These are phyloP conservation scores for Isoperla grammatica DNA, from an alignment of 2,888 invertebrate genomes.

Conservation along the genomic window DNA sequence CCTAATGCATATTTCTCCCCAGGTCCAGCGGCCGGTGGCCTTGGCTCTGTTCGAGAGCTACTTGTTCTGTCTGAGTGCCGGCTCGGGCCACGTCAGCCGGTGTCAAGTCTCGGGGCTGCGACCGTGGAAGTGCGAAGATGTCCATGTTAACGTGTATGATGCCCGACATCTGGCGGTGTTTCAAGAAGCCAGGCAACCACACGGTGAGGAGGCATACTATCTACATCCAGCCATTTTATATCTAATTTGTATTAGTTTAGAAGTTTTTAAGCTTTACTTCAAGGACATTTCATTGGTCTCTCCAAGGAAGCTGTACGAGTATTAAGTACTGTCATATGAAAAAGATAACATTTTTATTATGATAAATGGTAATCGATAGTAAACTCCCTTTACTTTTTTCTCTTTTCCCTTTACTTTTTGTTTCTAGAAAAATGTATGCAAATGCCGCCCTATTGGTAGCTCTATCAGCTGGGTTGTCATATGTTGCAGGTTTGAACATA, in stretches of 20 bases:
- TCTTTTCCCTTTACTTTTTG: not conserved
- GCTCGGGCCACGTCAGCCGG: slow-evolving; percentile 51
- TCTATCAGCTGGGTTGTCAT: not conserved
- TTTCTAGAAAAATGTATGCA: too few species aligned
- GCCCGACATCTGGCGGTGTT: slow-evolving; percentile 49
- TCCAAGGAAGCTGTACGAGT: too few species aligned
- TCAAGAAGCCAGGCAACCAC: slow-evolving; percentile 53
- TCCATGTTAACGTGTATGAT: slow-evolving; percentile 43
- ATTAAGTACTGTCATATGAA: too few species aligned
- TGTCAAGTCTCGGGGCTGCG: slow-evolving; percentile 52
- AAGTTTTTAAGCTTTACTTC: too few species aligned
- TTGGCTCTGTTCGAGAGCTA: slow-evolving; percentile 69
- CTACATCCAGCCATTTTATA: not conserved
- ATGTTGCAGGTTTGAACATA: slow-evolving; percentile 42
- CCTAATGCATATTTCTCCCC: too few species aligned
- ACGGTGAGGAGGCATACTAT: too few species aligned
- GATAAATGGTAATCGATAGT: too few species aligned
- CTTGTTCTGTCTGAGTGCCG: slow-evolving; percentile 62
- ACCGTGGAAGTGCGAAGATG: slow-evolving; percentile 30
- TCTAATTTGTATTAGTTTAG: not conserved
- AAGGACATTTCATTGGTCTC: too few species aligned
- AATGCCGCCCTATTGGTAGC: not conserved
- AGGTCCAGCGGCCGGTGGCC: slow-evolving; percentile 55
- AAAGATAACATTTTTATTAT: too few species aligned
- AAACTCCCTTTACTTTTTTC: too few species aligned